Conservation (phyloP, 1,140 invertebrate genomes). For the Drosophila pseudoananassae region DNA sequence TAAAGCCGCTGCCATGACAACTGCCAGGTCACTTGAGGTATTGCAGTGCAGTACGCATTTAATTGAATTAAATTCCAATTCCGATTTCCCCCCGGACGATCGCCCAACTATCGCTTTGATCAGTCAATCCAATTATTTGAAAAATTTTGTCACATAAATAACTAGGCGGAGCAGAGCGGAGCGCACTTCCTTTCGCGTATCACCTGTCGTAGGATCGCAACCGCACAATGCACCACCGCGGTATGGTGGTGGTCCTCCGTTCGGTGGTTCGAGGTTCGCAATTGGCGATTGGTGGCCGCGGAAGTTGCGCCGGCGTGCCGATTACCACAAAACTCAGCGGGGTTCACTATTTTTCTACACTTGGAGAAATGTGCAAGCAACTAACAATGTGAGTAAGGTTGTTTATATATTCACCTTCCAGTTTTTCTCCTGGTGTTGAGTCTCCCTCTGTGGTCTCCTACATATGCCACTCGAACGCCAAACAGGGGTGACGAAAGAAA, state of each 20-base stretch:
- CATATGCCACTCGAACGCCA: background rate
- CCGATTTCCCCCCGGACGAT: slow-evolving; percentile 7
- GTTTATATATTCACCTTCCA: background rate
- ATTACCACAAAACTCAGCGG: slow-evolving; percentile 59
- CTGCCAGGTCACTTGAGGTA: slow-evolving; percentile 74
- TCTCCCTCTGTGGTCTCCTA: slow-evolving; percentile 9
- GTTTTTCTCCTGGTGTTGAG: slow-evolving; percentile 5
- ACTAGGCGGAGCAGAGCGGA: slow-evolving; percentile 53
- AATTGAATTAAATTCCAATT: slow-evolving; percentile 84
- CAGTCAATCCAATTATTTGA: slow-evolving; percentile 84
- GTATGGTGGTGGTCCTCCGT: slow-evolving; percentile 23
- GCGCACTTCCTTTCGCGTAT: slow-evolving; percentile 53
- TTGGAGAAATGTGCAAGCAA: background rate
- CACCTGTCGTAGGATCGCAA: slow-evolving; percentile 62
- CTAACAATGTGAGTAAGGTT: too few species aligned
- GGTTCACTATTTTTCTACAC: slow-evolving; percentile 8
- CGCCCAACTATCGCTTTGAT: slow-evolving; percentile 81
- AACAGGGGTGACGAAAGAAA: slow-evolving; percentile 67
- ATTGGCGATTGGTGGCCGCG: slow-evolving; percentile 20
- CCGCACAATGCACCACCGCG: slow-evolving; percentile 19
- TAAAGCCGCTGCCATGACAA: slow-evolving; percentile 38
- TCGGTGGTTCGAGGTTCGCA: slow-evolving; percentile 1
- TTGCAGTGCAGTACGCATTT: slow-evolving; percentile 82
- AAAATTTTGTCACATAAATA: slow-evolving; percentile 84
- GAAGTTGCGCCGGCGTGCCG: slow-evolving; percentile 66